Evolutionary conservation across 1,140 invertebrate species (phyloP).

Genomic region (Philopotamus ludificatus): DNA sequence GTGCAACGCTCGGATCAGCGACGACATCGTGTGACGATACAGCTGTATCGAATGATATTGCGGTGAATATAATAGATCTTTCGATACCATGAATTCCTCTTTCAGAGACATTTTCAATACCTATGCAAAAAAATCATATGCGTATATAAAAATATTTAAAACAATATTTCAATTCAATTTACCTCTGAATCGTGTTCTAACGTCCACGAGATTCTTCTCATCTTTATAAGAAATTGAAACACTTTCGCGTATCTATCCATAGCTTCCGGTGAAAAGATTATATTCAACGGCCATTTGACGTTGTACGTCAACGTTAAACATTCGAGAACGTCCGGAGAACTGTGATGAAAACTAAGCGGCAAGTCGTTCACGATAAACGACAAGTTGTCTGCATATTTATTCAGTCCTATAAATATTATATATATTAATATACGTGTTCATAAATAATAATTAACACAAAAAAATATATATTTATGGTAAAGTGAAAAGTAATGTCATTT

Average conservation of each 20-base stretch:
- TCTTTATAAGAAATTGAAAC: constrained; percentile 72
- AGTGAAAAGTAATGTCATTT: too few relatives aligned
- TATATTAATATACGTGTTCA: too few relatives aligned
- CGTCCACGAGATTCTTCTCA: constrained; percentile 71
- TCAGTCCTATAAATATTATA: constrained; percentile 52
- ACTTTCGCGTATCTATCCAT: constrained; percentile 69
- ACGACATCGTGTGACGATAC: constrained; percentile 69
- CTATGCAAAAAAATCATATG: constrained; percentile 36
- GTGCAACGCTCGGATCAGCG: constrained; percentile 69
- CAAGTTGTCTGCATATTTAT: constrained; percentile 59
- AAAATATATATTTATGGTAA: too few relatives aligned
- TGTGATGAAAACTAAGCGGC: constrained; percentile 60
- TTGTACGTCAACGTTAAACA: constrained; percentile 68
- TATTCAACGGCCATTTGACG: constrained; percentile 73
- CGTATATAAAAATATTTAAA: background rate
- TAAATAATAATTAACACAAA: too few relatives aligned
- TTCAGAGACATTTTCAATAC: constrained; percentile 56
- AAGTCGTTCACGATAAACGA: constrained; percentile 59
- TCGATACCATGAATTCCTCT: constrained; percentile 47
- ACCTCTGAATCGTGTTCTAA: constrained; percentile 67
- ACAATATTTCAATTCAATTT: constrained; percentile 19
- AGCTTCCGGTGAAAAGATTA: constrained; percentile 68
- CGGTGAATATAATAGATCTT: constrained; percentile 54
- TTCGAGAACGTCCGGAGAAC: constrained; percentile 64
- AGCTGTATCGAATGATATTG: constrained; percentile 65